phyloP scores from a whole-genome alignment of 2,888 invertebrate genomes.

The Eristalis intricaria region DNA sequence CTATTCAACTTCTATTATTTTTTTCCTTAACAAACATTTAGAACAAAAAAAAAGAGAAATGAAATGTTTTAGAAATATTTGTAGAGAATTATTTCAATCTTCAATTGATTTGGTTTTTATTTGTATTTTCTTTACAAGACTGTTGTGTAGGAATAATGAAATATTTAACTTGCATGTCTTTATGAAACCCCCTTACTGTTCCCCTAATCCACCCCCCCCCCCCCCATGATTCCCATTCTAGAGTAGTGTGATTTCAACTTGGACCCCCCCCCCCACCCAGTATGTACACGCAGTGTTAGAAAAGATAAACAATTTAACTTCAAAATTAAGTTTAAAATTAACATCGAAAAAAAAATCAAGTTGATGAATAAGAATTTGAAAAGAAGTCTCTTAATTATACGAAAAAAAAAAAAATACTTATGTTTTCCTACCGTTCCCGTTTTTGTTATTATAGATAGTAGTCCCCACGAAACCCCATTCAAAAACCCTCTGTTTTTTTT shows the following conservation, averaged over 20 bases:
- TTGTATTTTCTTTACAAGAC: conserved; percentile 14
- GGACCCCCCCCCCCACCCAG: conserved; percentile 50
- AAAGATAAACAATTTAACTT: conserved; percentile 29
- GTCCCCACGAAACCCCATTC: background rate
- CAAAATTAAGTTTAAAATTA: conserved; percentile 27
- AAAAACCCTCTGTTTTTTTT: background rate
- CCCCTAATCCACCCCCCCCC: background rate
- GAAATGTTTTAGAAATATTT: background rate
- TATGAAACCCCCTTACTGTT: conserved; percentile 33
- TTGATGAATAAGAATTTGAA: conserved; percentile 73
- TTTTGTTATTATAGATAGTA: conserved; percentile 5
- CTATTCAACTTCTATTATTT: conserved; percentile 31
- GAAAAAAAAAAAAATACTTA: conserved; percentile 11
- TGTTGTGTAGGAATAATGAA: conserved; percentile 20
- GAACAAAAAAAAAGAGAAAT: background rate
- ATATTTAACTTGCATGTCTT: conserved; percentile 53
- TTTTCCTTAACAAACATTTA: conserved; percentile 22
- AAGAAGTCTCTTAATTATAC: conserved; percentile 74
- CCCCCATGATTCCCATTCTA: background rate
- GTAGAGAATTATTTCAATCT: conserved; percentile 19
- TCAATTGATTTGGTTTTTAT: background rate
- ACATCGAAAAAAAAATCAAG: conserved; percentile 24
- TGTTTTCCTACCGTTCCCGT: background rate
- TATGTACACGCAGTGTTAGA: background rate
- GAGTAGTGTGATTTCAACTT: conserved; percentile 47